Evolutionary conservation across 2,888 invertebrate species (phyloP).

Genomic region (Phyllotreta striolata): DNA sequence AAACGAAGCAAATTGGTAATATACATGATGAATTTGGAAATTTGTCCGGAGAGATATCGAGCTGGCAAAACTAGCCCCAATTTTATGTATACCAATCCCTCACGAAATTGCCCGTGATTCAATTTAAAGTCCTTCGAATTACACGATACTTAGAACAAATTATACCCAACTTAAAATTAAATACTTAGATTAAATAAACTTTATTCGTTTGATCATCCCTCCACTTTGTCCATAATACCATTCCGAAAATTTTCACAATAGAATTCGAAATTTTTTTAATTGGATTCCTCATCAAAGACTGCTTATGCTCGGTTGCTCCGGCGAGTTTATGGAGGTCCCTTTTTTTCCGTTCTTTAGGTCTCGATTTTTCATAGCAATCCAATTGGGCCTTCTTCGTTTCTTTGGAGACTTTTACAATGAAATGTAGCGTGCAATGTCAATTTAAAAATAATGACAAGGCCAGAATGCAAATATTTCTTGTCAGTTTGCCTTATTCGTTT

Average conservation of each 20-base stretch:
- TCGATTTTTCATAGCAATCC: conserved; percentile 18
- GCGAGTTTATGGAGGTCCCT: conserved; percentile 8
- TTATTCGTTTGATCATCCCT: conserved; percentile 1
- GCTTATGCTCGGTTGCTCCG: conserved; percentile 10
- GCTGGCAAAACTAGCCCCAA: neutral
- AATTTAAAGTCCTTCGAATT: neutral
- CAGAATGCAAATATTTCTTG: conserved; percentile 18
- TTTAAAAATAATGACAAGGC: conserved; percentile 22
- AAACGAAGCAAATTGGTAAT: too few species aligned
- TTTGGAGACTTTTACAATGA: conserved; percentile 6
- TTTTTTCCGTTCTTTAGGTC: neutral
- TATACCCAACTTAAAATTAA: conserved; percentile 8
- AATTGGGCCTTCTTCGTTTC: conserved; percentile 13
- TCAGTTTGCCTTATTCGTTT: neutral
- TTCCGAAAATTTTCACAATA: conserved; percentile 7
- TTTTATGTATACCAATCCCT: neutral
- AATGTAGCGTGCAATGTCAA: conserved; percentile 15
- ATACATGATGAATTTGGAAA: too few species aligned
- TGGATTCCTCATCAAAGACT: conserved; percentile 16
- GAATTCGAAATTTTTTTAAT: conserved; percentile 17
- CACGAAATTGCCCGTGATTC: neutral
- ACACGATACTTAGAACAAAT: neutral
- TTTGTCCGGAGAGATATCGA: neutral
- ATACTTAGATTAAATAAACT: conserved; percentile 14
- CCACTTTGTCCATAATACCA: neutral